Evolutionary conservation across 1,140 invertebrate species (phyloP).

Genomic region (Brevipalpus yothersi): DNA sequence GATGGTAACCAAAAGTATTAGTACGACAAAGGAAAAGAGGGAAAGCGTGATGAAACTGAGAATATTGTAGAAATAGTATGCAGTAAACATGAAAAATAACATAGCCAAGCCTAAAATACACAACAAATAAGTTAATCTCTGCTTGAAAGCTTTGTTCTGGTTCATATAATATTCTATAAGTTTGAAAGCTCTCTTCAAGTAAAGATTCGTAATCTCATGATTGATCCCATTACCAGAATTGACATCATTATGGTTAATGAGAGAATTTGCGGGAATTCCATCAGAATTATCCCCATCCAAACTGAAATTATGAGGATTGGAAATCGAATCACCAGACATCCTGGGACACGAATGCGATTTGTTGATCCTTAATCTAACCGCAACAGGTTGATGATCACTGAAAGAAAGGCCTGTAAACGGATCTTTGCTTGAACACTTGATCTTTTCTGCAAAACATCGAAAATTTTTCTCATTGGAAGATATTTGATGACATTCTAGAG

Average conservation of each 20-base stretch:
- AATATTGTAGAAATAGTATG: background rate
- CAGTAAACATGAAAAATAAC: background rate
- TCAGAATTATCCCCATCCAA: slow-evolving; percentile 6
- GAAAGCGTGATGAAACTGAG: background rate
- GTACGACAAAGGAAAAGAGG: background rate
- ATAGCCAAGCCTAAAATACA: background rate
- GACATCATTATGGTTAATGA: no score
- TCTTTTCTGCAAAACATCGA: background rate
- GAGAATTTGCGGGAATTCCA: no score
- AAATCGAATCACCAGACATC: background rate
- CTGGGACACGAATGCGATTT: slow-evolving; percentile 17
- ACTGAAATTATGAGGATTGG: slow-evolving; percentile 10
- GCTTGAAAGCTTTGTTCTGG: background rate
- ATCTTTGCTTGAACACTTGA: slow-evolving; percentile 5
- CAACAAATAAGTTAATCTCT: background rate
- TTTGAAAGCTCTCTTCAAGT: background rate
- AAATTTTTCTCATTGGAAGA: background rate
- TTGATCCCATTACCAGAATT: no score
- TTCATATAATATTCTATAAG: background rate
- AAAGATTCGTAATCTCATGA: background rate
- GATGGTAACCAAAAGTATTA: background rate
- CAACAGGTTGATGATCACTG: slow-evolving; percentile 12
- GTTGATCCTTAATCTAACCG: background rate
- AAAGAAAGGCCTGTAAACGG: slow-evolving; percentile 5
- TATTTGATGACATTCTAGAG: background rate